Conservation (phyloP, 2,113 vertebrate species). For the Pygoscelis adeliae region DNA sequence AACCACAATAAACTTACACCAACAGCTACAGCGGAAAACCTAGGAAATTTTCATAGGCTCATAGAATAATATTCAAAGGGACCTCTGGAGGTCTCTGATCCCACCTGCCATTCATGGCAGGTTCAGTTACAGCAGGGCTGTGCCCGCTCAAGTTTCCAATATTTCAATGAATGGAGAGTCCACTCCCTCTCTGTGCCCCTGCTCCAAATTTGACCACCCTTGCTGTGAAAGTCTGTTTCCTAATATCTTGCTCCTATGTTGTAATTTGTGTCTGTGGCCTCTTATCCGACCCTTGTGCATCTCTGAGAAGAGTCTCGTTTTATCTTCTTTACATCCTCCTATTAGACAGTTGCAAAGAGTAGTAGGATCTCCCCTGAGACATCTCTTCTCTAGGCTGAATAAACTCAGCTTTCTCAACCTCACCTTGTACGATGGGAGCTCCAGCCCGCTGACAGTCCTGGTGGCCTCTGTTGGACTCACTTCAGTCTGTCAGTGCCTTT, state of each 20-base stretch:
- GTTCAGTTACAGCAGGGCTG: not conserved
- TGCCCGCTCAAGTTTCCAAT: not conserved
- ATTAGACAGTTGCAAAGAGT: not conserved
- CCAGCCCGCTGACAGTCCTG: not conserved
- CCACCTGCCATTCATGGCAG: not conserved
- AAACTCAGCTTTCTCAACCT: not conserved
- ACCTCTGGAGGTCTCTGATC: not conserved
- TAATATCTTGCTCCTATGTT: not conserved
- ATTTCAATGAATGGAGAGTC: not conserved
- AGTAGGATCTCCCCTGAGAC: not conserved
- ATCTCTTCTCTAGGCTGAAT: not conserved
- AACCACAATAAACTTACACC: not conserved
- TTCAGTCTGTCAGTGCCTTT: not conserved
- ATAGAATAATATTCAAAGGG: not conserved
- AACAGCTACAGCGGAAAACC: not conserved
- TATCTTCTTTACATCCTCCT: not conserved
- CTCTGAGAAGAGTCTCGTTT: not conserved
- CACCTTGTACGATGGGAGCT: accelerated
- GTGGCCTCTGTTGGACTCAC: not conserved
- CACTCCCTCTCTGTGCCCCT: not conserved
- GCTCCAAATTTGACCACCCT: not conserved
- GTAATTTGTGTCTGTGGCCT: not conserved
- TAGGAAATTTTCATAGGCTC: not conserved
- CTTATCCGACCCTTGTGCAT: not conserved
- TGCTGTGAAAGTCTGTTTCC: not conserved